Base-by-base conservation (phyloP, 2,888 invertebrate species). In the Lottia gigantea region DNA sequence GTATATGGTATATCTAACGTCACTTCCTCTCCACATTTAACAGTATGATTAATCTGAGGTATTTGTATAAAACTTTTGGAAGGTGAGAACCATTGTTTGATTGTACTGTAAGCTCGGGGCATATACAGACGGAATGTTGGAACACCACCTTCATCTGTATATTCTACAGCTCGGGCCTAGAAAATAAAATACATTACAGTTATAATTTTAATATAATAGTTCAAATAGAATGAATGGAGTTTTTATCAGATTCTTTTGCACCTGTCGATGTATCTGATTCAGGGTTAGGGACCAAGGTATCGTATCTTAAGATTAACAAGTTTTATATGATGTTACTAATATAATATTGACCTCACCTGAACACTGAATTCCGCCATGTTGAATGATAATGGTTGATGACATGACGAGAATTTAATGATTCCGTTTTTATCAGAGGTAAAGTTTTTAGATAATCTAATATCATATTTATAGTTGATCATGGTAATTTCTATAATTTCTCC, bases 11-110 rank as follows among this genome's bases (percentile, higher is more conserved):
- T 76, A 66, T 78, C 80, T 0, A 85, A 69, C 0, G 70, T 62
- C 14, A 82, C 62, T 0, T 70, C 67, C 6, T 76, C 66, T 16
- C 77, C 79, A 76, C 85, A 85, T 8, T 73, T 67, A 4, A 76
- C 74, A 11, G 66, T 64, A 7, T 70, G 68, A 8, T 76, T 71
- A 0, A 78, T 65, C 7, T 79, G 75, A 8, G 78, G 79, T 23
- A 86, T 83, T 69, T 83, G 79, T 25, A 86, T 76, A 72, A 78
- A 84, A 67, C 82, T 85, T 62, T 80, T 70, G 1, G 83, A 82
- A 0, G 83, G 81, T 1, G 86, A 86, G 68, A 77, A 83, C 85
- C 84, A 85, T 66, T 80, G 74, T 6, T 71, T 72, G n/a, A 83
- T 66, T 0, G 40, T 62, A 6, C 64, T 63, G 47, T 74, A 76